A percentile compares a stretch with the other conserved stretches of the same genome.
phyloP scores from a whole-genome alignment of 2,888 invertebrate species.

The Parapristionchus giblindavisi region DNA sequence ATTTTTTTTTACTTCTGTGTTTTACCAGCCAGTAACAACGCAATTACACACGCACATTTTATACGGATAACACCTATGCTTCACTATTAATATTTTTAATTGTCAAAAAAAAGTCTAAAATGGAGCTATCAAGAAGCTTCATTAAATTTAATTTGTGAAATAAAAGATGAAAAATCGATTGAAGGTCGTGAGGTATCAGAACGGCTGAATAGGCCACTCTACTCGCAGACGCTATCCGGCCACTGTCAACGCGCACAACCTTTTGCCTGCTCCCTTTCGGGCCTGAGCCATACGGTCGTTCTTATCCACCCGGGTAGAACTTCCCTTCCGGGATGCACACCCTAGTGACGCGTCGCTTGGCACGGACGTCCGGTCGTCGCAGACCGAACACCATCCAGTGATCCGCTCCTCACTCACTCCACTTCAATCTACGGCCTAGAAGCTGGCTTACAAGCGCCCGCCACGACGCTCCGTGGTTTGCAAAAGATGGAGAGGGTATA shows the following conservation, averaged over 20 bases:
- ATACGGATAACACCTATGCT: too few species aligned
- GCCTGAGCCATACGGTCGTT: constrained; percentile 63
- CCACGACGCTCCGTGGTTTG: too few species aligned
- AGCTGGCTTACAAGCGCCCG: constrained; percentile 59
- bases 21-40: too few species aligned
- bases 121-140: too few species aligned
- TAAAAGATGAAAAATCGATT: constrained; percentile 44
- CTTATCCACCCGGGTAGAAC: constrained; percentile 57
- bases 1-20: too few species aligned
- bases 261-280: constrained; percentile 66
- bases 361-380: constrained; percentile 60
- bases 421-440: constrained; percentile 56
- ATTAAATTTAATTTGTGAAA: too few species aligned
- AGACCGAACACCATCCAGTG: constrained; percentile 48
- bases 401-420: constrained; percentile 58
- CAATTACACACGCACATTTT: too few species aligned
- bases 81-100: too few species aligned
- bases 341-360: constrained; percentile 61
- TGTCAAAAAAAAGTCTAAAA: too few species aligned
- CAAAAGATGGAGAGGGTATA: background rate
- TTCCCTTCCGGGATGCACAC: constrained; percentile 48
- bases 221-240: constrained; percentile 56
- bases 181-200: constrained; percentile 53
- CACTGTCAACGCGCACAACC: constrained; percentile 63
- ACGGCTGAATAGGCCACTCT: constrained; percentile 46